A percentile compares a stretch with the other conserved stretches of the same genome.
phyloP scores from a whole-genome alignment of 2,113 vertebrate genomes.

The Aramus guarauna region DNA sequence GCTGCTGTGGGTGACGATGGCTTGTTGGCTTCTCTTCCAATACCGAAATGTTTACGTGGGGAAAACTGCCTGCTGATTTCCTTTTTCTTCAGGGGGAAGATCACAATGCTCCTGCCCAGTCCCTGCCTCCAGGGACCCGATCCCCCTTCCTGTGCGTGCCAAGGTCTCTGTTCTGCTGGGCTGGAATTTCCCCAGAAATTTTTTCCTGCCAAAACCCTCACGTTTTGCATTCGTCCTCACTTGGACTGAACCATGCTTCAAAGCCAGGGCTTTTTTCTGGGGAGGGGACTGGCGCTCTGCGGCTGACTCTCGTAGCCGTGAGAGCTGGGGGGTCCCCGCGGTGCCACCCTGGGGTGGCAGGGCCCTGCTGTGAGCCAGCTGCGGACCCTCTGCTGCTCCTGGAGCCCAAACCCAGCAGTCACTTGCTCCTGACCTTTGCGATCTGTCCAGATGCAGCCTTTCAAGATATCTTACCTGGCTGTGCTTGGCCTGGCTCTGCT shows the following conservation, averaged over 20 bases:
- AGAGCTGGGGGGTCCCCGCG: accelerated
- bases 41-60: accelerated
- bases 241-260: neutral
- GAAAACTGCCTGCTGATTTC: neutral
- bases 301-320: neutral
- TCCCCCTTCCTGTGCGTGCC: neutral
- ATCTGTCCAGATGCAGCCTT: neutral
- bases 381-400: neutral
- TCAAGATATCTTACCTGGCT: neutral
- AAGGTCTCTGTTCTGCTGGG: neutral
- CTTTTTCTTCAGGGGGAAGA: neutral
- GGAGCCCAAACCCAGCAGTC: neutral
- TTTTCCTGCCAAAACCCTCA: neutral
- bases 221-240: accelerated
- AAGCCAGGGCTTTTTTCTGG: neutral
- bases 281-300: neutral
- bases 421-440: neutral
- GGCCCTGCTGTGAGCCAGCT: neutral
- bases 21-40: neutral
- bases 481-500: neutral
- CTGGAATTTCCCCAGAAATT: neutral
- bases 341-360: neutral
- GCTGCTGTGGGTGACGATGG: neutral
- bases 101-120: neutral
- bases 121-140: neutral